Base-by-base conservation (phyloP, 2,888 invertebrate genomes). In the Drosophila setosimentum region DNA sequence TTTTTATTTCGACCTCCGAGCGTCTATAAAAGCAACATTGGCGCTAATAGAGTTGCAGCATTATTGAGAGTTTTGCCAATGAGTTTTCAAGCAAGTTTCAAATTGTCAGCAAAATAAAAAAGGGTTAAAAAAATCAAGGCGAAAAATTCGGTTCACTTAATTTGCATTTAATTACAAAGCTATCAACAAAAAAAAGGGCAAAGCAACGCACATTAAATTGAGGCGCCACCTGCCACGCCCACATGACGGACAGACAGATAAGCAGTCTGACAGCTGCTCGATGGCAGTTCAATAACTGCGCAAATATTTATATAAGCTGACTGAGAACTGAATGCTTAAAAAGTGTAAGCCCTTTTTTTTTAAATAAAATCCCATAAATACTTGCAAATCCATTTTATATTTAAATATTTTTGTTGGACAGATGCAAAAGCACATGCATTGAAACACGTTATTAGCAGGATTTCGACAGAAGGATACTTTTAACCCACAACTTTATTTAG, bases 131-230 rank as follows among this genome's bases (percentile, higher is more conserved):
- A 76, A 79, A 73, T 72, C 73, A 83, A 82, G 71, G 79, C 82
- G 78, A 73, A 66, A 80, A 80, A 78, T 84, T 76, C 77, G 82
- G 80, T 71, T 82, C 76, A 76, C 78, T 82, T 88, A 88, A 87
- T 88, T 87, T 88, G 82, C 86, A 88, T 87, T 88, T 87, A 83
- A 83, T 87, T 87, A 88, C 72, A 88, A 88, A 83, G 72, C 85
- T 85, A 55, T 40, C n/a, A n/a, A 70, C 72, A 13, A 18, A 35
- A 70, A 59, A 59, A 65, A 33, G 30, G 45, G 29, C 18, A 50
- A 45, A 49, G 60, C 16, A 50, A 62, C 51, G 37, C 48, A 60
- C 30, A 60, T 57, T 55, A 60, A 63, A 51, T 74, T 53, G 57
- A 68, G 45, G 51, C 45, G 33, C 18, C 48, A n/a, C 30, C 61